phyloP scores from a whole-genome alignment of 2,797 vertebrate species.

The Cygnus olor region DNA sequence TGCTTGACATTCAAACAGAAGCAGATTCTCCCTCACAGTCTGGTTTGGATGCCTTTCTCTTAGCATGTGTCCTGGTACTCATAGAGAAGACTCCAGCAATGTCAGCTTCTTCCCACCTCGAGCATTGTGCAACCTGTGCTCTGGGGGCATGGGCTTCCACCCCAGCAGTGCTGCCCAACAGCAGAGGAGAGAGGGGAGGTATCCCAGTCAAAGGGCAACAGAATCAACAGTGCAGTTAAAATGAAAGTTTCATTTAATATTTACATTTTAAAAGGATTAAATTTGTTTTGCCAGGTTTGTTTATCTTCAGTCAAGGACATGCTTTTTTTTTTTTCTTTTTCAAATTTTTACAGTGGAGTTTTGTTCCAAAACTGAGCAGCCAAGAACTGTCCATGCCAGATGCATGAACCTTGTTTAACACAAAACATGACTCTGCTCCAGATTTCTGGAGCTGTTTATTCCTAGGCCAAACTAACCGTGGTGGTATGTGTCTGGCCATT shows the following conservation, averaged over 20 bases:
- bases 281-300: conserved; percentile 28
- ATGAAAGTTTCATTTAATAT: conserved; percentile 55
- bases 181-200: not conserved
- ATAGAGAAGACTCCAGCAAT: not conserved
- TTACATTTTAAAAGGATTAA: conserved; percentile 58
- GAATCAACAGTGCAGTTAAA: conserved; percentile 14
- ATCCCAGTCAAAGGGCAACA: conserved; percentile 32
- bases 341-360: conserved; percentile 48
- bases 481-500: not conserved
- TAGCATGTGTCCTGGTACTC: rapidly evolving
- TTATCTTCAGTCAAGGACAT: conserved; percentile 48
- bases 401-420: not conserved
- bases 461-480: rapidly evolving
- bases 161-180: not conserved
- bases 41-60: not conserved
- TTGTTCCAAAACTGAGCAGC: not conserved
- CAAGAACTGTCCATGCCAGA: not conserved
- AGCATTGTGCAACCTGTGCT: not conserved
- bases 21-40: not conserved
- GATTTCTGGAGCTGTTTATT: not conserved
- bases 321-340: not conserved
- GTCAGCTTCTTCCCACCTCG: not conserved
- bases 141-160: not conserved
- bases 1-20: not conserved
- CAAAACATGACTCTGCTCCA: not conserved